A percentile compares a stretch with the other conserved stretches of the same genome.
These are phyloP conservation scores for Diploptera punctata DNA, from an alignment of 2,888 invertebrate genomes.

Conservation along the genomic window DNA sequence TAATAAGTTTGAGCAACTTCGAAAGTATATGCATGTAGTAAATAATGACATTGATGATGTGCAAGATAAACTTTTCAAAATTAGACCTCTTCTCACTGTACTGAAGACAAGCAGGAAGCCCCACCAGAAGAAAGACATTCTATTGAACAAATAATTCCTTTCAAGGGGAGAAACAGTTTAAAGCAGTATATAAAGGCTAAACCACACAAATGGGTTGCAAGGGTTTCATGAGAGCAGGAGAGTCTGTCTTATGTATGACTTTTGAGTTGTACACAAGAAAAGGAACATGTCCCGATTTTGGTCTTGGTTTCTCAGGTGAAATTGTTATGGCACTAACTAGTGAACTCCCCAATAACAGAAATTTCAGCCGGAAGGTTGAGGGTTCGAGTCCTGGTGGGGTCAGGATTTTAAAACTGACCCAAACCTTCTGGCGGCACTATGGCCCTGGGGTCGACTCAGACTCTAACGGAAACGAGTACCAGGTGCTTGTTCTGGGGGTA, in stretches of 20 bases:
- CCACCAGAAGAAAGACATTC: slow-evolving; percentile 46
- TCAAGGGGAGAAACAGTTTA: slow-evolving; percentile 46
- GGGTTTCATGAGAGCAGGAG: slow-evolving; percentile 37
- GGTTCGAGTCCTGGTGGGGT: too few species aligned
- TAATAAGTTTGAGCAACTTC: slow-evolving; percentile 28
- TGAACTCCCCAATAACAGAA: slow-evolving; percentile 34
- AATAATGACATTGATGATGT: slow-evolving; percentile 39
- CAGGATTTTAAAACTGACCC: too few species aligned
- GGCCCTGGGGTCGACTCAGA: too few species aligned
- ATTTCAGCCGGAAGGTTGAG: slow-evolving; percentile 39
- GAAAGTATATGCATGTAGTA: slow-evolving; percentile 39
- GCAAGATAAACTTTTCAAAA: slow-evolving; percentile 43
- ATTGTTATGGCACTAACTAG: slow-evolving; percentile 43
- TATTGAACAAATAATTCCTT: slow-evolving; percentile 48
- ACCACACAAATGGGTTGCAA: slow-evolving; percentile 41
- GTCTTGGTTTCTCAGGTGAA: slow-evolving; percentile 45
- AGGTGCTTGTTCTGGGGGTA: too few species aligned
- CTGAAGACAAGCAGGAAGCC: slow-evolving; percentile 38
- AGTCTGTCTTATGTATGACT: slow-evolving; percentile 47
- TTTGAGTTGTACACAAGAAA: slow-evolving; percentile 49
- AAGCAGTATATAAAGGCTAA: slow-evolving; percentile 40
- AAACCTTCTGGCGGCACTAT: too few species aligned
- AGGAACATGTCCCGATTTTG: slow-evolving; percentile 42
- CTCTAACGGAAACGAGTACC: too few species aligned
- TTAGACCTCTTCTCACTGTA: slow-evolving; percentile 42